Evolutionary conservation across 2,797 vertebrate species (phyloP).

Genomic region (Eremophila alpestris): DNA sequence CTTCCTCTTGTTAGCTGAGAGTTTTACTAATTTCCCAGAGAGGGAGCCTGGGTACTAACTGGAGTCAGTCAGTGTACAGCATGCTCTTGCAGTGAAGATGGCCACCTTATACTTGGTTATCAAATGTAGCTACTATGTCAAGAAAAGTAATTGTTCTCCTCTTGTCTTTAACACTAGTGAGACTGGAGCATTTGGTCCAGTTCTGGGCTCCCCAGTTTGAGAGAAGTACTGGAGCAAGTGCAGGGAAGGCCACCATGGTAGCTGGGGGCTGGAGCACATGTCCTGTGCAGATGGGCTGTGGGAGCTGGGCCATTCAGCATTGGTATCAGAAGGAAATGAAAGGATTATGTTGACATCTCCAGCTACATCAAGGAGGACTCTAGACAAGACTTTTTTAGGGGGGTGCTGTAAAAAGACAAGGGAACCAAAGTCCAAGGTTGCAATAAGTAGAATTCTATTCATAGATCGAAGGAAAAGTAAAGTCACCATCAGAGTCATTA

Average conservation of each 20-base stretch:
- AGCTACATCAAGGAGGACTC: background rate
- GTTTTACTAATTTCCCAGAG: background rate
- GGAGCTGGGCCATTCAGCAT: background rate
- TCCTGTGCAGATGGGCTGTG: rapidly evolving
- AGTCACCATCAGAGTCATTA: background rate
- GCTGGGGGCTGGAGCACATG: background rate
- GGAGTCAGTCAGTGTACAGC: background rate
- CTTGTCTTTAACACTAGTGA: background rate
- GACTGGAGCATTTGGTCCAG: background rate
- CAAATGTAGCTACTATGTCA: background rate
- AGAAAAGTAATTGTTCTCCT: background rate
- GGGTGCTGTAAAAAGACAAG: background rate
- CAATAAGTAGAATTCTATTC: background rate
- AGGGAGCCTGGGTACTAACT: background rate
- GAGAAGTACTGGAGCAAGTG: rapidly evolving
- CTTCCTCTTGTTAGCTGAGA: background rate
- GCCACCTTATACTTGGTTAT: background rate
- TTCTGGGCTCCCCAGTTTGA: background rate
- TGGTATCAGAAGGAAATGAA: background rate
- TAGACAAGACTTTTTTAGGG: background rate
- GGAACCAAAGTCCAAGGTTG: background rate
- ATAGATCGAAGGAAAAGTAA: background rate
- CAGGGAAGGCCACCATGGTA: background rate
- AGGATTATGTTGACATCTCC: background rate
- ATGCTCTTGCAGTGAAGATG: background rate